A percentile compares a stretch with the other conserved stretches of the same genome.
Conservation (phyloP, 2,888 invertebrate genomes). For the Atrina japonica region DNA sequence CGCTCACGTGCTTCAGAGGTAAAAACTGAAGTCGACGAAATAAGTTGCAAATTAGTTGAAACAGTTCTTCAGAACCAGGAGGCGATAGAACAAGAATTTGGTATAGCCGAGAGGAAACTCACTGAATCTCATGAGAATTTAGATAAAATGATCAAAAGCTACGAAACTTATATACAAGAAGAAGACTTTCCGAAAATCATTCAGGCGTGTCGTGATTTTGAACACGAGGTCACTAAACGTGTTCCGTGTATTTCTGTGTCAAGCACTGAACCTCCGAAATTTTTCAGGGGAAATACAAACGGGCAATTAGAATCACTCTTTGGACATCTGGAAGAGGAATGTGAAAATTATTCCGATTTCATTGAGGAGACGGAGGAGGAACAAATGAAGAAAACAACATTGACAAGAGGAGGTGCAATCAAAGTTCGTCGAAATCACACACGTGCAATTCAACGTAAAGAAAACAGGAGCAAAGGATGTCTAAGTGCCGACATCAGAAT, state of each 20-base stretch:
- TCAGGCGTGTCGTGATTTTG: constrained; percentile 1
- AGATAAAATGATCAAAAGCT: constrained; percentile 6
- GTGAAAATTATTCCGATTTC: constrained; percentile 3
- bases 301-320: constrained; percentile 4
- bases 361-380: constrained; percentile 1
- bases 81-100: constrained; percentile 6
- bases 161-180: background rate
- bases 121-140: background rate
- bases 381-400: background rate
- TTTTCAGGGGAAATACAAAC: background rate
- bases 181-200: constrained; percentile 5
- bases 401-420: constrained; percentile 7
- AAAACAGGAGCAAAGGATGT: background rate
- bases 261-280: background rate
- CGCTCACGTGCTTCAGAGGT: constrained; percentile 5
- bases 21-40: constrained; percentile 16
- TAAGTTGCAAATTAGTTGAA: background rate
- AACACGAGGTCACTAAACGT: constrained; percentile 5
- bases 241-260: constrained; percentile 4
- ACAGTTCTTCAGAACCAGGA: background rate
- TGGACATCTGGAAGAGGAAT: constrained; percentile 14
- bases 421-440: constrained; percentile 3
- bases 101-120: constrained; percentile 4
- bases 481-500: constrained; percentile 26
- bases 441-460: constrained; percentile 10